Conservation (phyloP, 2,113 vertebrate species). For the Oenanthe oenanthe region DNA sequence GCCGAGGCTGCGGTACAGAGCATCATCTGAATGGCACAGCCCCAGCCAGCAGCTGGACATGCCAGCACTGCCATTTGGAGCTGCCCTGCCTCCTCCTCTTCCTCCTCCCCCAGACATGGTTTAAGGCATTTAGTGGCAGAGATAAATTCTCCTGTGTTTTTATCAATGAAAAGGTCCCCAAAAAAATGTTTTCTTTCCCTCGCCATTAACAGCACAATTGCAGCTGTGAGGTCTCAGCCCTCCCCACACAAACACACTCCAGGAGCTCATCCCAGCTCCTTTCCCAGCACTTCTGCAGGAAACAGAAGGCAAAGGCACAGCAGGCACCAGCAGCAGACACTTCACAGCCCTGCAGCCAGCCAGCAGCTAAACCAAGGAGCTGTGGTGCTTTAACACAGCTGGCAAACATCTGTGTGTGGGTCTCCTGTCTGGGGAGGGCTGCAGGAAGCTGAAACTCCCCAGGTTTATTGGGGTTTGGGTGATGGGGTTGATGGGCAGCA, state of each 20-base stretch:
- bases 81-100: background rate
- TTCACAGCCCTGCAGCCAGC: background rate
- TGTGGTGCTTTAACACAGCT: background rate
- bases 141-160: background rate
- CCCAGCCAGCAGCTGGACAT: background rate
- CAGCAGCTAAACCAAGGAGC: background rate
- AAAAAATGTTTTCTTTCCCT: background rate
- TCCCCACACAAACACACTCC: background rate
- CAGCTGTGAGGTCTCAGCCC: background rate
- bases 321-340: background rate
- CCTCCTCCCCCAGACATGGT: background rate
- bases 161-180: background rate
- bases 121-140: background rate
- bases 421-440: background rate
- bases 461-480: background rate
- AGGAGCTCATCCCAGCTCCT: background rate
- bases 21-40: background rate
- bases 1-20: background rate
- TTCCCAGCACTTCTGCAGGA: background rate
- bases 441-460: rapidly evolving
- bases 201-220: background rate
- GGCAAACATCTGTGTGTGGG: background rate
- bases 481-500: background rate
- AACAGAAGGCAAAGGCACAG: background rate
- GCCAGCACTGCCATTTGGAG: conserved; percentile 21